Conservation (phyloP, 2,888 invertebrate species). For the Rotaria macrura region DNA sequence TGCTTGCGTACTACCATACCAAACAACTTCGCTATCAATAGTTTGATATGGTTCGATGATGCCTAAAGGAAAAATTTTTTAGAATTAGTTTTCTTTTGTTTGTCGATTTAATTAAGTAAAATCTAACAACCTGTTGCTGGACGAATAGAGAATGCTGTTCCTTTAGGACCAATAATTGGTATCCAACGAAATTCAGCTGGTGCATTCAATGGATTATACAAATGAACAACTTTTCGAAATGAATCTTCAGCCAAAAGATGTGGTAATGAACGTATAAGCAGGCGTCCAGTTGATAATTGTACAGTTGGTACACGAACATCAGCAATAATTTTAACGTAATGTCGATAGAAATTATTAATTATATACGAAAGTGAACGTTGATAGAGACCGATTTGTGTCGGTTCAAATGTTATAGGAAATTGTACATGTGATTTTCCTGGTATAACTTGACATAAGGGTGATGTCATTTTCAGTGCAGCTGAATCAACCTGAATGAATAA, state of each 20-base stretch:
- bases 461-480: conserved; percentile 46
- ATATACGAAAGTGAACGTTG: conserved; percentile 45
- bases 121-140: conserved; percentile 44
- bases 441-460: conserved; percentile 48
- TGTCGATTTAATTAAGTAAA: background rate
- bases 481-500: conserved; percentile 46
- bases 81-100: background rate
- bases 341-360: conserved; percentile 46
- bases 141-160: conserved; percentile 49
- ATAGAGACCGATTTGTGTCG: background rate
- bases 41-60: conserved; percentile 44
- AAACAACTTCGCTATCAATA: conserved; percentile 50
- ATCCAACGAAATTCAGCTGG: conserved; percentile 49
- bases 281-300: conserved; percentile 41
- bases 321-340: conserved; percentile 47
- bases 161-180: conserved; percentile 44
- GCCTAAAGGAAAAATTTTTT: conserved; percentile 37
- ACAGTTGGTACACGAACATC: conserved; percentile 46
- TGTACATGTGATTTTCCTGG: conserved; percentile 46
- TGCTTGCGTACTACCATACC: conserved; percentile 48
- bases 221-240: conserved; percentile 44
- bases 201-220: conserved; percentile 46
- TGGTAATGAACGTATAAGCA: conserved; percentile 41
- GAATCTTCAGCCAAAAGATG: conserved; percentile 47
- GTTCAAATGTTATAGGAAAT: conserved; percentile 49